A percentile compares a stretch with the other conserved stretches of the same genome.
Conservation (phyloP, 2,113 vertebrate species). For the Chrysochloris asiatica region DNA sequence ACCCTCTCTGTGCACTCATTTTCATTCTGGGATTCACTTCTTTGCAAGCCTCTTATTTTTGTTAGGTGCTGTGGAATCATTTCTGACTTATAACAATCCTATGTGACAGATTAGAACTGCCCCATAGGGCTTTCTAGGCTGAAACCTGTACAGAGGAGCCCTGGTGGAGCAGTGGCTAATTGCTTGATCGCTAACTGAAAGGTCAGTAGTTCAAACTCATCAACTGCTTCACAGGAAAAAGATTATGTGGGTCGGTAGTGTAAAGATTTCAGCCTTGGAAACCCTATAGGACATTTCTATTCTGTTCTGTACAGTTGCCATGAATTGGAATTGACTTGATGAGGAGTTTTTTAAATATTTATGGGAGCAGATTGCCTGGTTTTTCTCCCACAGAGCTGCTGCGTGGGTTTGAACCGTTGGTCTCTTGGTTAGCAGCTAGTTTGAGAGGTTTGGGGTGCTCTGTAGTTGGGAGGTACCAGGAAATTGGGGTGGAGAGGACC, state of each 20-base stretch:
- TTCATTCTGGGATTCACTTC: not conserved
- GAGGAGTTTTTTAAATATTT: not conserved
- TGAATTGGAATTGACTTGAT: not conserved
- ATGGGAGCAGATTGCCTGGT: not conserved
- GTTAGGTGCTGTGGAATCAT: not conserved
- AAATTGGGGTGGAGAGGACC: not conserved
- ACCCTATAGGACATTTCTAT: not conserved
- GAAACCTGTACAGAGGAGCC: not conserved
- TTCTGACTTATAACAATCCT: not conserved
- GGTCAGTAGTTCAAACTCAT: not conserved
- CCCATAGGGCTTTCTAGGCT: not conserved
- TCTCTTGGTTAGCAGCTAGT: not conserved
- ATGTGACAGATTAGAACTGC: not conserved
- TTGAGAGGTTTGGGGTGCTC: not conserved
- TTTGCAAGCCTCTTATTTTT: not conserved
- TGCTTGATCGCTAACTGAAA: not conserved
- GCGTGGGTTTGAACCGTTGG: not conserved
- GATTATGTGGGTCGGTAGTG: not conserved
- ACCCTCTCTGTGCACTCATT: constrained; percentile 39
- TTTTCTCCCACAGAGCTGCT: not conserved
- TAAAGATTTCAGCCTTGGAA: not conserved
- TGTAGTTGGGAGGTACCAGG: not conserved
- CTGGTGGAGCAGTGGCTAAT: not conserved
- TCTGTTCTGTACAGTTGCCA: not conserved
- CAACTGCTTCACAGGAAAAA: not conserved